Evolutionary conservation across 2,888 invertebrate species (phyloP).

Genomic region (Nipponacmea schrenckii): DNA sequence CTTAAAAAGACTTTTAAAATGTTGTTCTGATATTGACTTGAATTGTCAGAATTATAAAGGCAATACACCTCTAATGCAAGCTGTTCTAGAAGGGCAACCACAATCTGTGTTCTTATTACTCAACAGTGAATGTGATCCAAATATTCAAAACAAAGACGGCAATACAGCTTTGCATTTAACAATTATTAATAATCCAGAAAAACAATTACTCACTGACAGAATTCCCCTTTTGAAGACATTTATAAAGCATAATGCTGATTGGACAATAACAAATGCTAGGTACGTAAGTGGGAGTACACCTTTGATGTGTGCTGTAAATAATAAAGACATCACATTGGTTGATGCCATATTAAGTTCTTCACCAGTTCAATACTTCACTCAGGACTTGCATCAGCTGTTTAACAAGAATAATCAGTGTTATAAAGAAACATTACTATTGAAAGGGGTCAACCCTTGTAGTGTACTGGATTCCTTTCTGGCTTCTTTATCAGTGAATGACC

Average conservation of each 20-base stretch:
- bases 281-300: background rate
- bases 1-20: background rate
- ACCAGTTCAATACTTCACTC: background rate
- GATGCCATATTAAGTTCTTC: background rate
- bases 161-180: background rate
- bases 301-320: background rate
- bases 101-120: background rate
- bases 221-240: background rate
- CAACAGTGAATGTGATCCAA: background rate
- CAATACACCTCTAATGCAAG: background rate
- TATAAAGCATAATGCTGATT: background rate
- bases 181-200: background rate
- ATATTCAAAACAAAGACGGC: background rate
- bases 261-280: background rate
- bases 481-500: background rate
- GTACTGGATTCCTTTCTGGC: background rate
- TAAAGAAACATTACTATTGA: background rate
- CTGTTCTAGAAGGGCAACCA: background rate
- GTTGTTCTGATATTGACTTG: background rate
- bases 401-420: background rate
- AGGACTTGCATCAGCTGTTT: background rate
- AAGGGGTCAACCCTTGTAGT: background rate
- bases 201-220: background rate
- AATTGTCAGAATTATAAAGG: background rate
- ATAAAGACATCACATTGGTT: background rate